Percentiles rank a stretch among this genome's conserved stretches.
phyloP scores from a whole-genome alignment of 2,113 vertebrate species.

The Hippocampus barbouri region DNA sequence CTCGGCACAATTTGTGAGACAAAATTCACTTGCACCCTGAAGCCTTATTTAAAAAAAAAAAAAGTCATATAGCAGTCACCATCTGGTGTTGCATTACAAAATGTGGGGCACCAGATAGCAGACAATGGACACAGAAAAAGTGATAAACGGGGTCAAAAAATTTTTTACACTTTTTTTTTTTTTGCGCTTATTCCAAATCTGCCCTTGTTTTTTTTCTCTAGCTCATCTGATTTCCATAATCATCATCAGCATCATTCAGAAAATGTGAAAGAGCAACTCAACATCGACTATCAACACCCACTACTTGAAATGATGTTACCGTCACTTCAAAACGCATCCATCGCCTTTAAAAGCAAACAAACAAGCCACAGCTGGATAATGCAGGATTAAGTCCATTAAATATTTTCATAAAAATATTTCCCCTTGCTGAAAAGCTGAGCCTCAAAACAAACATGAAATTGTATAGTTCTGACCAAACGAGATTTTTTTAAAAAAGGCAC shows the following conservation, averaged over 20 bases:
- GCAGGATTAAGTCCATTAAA: background rate
- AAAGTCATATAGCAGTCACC: background rate
- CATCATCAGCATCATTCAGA: too few species aligned
- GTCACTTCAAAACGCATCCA: background rate
- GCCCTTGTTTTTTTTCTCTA: too few species aligned
- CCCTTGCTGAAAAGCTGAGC: too few species aligned
- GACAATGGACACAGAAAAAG: background rate
- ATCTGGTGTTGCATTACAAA: background rate
- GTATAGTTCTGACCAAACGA: background rate
- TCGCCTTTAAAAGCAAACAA: background rate
- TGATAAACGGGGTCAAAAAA: too few species aligned
- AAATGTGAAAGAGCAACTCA: too few species aligned
- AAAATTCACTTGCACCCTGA: background rate
- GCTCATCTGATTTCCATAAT: too few species aligned
- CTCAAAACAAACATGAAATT: conserved; percentile 3
- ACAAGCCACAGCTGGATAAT: background rate
- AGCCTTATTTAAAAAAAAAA: background rate
- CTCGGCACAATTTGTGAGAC: background rate
- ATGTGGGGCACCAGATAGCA: background rate
- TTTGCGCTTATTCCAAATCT: too few species aligned
- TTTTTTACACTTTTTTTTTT: too few species aligned
- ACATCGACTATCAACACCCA: background rate
- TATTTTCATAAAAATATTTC: background rate
- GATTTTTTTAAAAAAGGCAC: background rate
- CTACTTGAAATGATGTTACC: background rate